Percentiles rank a stretch among this genome's conserved stretches.
Evolutionary conservation across 2,797 vertebrate species (phyloP).

Genomic region (Lutjanus argentimaculatus): DNA sequence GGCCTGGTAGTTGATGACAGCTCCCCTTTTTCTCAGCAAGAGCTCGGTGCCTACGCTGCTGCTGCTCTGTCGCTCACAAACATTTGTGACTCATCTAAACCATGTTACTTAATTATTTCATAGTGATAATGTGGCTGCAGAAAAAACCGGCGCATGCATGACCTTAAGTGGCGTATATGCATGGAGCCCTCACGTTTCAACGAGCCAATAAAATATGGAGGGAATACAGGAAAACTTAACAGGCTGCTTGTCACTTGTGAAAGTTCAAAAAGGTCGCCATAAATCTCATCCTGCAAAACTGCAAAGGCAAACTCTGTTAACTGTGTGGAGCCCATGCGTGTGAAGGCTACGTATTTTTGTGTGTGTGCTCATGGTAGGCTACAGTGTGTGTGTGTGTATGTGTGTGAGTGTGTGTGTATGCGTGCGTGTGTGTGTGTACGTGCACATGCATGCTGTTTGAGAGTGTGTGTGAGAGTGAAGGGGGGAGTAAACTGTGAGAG

Average conservation of each 20-base stretch:
- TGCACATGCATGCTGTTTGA: slow-evolving; percentile 48
- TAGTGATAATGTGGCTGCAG: slow-evolving; percentile 77
- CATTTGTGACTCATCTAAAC: slow-evolving; percentile 86
- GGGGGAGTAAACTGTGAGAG: slow-evolving; percentile 61
- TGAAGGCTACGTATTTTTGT: not conserved
- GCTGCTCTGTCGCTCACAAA: slow-evolving; percentile 64
- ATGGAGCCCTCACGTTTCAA: slow-evolving; percentile 67
- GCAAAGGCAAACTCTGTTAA: slow-evolving; percentile 56
- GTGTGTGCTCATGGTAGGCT: slow-evolving; percentile 9
- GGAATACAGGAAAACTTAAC: slow-evolving; percentile 75
- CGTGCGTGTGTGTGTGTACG: slow-evolving; percentile 7
- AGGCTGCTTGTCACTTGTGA: slow-evolving; percentile 78
- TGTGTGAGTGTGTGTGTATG: slow-evolving; percentile 12
- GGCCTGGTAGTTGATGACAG: slow-evolving; percentile 55
- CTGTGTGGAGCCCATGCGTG: not conserved
- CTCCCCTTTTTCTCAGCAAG: slow-evolving; percentile 55
- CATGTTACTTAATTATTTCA: slow-evolving; percentile 87
- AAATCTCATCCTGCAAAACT: slow-evolving; percentile 76
- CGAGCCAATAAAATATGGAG: slow-evolving; percentile 82
- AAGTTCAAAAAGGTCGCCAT: slow-evolving; percentile 83
- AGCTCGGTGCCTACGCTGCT: slow-evolving; percentile 48
- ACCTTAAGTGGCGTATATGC: slow-evolving; percentile 58
- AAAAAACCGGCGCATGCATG: slow-evolving; percentile 62
- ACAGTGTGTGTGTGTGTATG: slow-evolving; percentile 12
- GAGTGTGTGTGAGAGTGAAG: slow-evolving; percentile 38